Conservation (phyloP, 2,113 vertebrate species). For the Ictalurus punctatus region DNA sequence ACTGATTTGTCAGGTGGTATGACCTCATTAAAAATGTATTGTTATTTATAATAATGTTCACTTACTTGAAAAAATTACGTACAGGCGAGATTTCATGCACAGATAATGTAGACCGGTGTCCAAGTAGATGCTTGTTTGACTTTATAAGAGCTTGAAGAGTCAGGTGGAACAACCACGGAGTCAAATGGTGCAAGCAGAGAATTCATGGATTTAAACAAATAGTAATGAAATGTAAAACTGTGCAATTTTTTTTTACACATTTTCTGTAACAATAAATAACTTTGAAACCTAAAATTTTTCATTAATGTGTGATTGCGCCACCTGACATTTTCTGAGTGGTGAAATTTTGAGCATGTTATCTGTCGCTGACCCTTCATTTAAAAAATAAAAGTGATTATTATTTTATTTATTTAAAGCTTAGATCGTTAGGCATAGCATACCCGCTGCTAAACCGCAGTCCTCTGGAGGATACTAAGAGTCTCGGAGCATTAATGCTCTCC, state of each 20-base stretch:
- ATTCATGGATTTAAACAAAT: not conserved
- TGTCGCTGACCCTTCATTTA: not conserved
- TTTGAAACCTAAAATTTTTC: not conserved
- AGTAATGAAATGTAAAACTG: not conserved
- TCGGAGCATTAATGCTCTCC: constrained; percentile 13
- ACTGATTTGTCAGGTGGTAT: not conserved
- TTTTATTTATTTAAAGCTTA: not conserved
- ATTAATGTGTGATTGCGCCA: not conserved
- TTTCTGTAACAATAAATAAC: too few species aligned
- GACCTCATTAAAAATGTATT: not conserved
- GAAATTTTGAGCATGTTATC: not conserved
- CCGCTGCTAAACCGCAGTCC: not conserved
- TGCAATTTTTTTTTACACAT: not conserved
- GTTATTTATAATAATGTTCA: too few species aligned
- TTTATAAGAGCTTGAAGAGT: not conserved
- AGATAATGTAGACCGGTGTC: not conserved
- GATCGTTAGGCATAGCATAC: not conserved
- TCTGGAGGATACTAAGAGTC: not conserved
- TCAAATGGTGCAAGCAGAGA: not conserved
- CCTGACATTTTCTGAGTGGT: not conserved
- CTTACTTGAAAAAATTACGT: not conserved
- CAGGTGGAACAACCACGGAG: not conserved
- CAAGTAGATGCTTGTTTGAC: too few species aligned
- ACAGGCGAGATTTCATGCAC: not conserved
- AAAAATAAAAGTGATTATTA: too few species aligned